Base-by-base conservation (phyloP, 1,140 invertebrate genomes). In the Bombyx mori region DNA sequence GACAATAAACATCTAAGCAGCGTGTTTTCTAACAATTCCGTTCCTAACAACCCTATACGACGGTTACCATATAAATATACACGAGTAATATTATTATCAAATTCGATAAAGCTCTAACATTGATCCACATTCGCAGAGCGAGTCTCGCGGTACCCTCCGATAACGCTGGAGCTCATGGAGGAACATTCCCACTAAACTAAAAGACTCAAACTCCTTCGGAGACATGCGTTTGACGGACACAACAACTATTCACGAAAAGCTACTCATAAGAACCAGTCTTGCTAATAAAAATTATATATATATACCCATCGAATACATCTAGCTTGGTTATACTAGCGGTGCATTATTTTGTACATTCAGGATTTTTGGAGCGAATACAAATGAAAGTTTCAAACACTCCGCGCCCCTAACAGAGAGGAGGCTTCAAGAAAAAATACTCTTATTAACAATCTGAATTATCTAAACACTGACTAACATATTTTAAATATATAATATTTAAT, bases 101-200 rank as follows among this genome's bases (percentile, higher is more conserved):
- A 86, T 86, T 86, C 76, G 80, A 86, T 86, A 86, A 86, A 86
- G 83, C 83, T 86, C 81, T 86, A 86, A 83, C 62, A 83, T 86
- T 86, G 83, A 79, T 86, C 81, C 79, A 79, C 81, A 79, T 86
- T 86, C 77, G 79, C 73, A 73, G 26, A 35, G 26, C 26, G 26
- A 2, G 26, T 35, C 26, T 35, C 26, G 26, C 26, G 26, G 26
- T 18, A 18, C 26, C 26, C 26, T 5, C 26, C 26, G 26, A 5
- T 5, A 5, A 2, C 26, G 26, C 26, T 35, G 26, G 26, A 35
- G 26, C 26, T 35, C 26, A 35, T 35, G 2, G 4, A 35, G 26
- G 26, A 35, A 35, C 26, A 35, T 5, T 3, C 26, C 26, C 26
- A 35, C 26, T 35, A 35, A 35, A 35, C 26, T 35, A 35, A 35